Conservation (phyloP, 2,797 vertebrate species). For the Sebastes ruberrimus region DNA sequence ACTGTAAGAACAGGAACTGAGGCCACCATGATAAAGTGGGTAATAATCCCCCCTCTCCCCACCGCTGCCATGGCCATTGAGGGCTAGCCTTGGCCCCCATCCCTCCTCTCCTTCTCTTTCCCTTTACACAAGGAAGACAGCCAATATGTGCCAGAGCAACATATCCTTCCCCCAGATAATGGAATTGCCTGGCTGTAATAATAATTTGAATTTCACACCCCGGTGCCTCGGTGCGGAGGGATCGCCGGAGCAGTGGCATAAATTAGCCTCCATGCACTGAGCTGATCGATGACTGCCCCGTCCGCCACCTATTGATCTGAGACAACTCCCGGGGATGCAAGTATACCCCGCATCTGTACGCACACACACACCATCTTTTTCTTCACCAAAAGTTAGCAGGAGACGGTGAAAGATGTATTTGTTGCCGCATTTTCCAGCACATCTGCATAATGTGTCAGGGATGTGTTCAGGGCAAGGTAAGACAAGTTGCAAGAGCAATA, state of each 20-base stretch:
- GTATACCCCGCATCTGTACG: constrained; percentile 50
- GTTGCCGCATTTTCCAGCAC: neutral
- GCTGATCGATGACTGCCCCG: constrained; percentile 82
- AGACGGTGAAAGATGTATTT: neutral
- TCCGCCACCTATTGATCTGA: constrained; percentile 82
- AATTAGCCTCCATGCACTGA: constrained; percentile 78
- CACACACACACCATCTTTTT: constrained; percentile 4
- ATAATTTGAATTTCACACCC: constrained; percentile 86
- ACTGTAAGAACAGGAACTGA: constrained; percentile 28
- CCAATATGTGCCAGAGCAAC: constrained; percentile 76
- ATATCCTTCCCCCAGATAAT: constrained; percentile 82
- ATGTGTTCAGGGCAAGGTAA: neutral
- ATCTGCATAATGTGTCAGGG: neutral
- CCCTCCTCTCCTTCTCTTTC: constrained; percentile 42
- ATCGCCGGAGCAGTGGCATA: constrained; percentile 76
- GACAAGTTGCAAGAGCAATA: neutral
- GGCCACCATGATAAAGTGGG: constrained; percentile 62
- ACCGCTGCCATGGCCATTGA: constrained; percentile 55
- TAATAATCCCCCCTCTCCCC: constrained; percentile 52
- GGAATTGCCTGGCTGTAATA: constrained; percentile 84
- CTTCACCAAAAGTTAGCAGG: constrained; percentile 1
- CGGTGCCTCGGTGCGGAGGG: constrained; percentile 70
- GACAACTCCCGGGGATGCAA: constrained; percentile 67
- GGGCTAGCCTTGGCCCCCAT: constrained; percentile 60
- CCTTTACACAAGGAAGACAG: constrained; percentile 72